Base-by-base conservation (phyloP, 2,797 vertebrate species). In the Melanotaenia nigrans region DNA sequence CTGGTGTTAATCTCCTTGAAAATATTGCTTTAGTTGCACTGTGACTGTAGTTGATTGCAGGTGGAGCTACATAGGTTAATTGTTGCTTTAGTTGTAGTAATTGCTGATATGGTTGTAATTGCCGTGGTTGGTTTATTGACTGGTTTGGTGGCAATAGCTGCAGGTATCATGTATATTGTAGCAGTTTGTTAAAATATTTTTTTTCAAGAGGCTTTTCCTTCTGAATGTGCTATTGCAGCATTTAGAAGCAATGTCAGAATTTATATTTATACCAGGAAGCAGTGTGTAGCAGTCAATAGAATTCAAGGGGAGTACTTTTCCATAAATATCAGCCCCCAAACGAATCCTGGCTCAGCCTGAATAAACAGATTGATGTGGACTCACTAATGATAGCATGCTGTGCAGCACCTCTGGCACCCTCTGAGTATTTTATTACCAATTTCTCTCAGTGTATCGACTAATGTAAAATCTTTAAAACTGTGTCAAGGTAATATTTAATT, bases 271-370 rank as follows among this genome's bases (percentile, higher is more conserved):
- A 62, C 16, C 67, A 65, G n/a, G 16, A 78, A 67, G 54, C 65
- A 58, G 45, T 12, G 45, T 12, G 65, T 56, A 25, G 56, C 32
- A 73, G 87, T 87, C 81, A 81, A 79, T 84, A 30, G 12, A 75
- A 61, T 75, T 71, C 71, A 75, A 66, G 51, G 60, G 62, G 70
- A 77, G 68, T 69, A 65, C 51, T 78, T 77, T 71, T 58, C 67
- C 68, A 65, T 76, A 79, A 87, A 86, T 74, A 68, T 55, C 80
- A 83, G 71, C 67, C 63, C 76, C 71, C 69, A 47, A 36, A 75
- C 61, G 75, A 82, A 73, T 63, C 32, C 38, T 63, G 68, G 65
- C 49, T 51, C n/a, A 35, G 69, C 30, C 42, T 78, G 59, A 25
- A 77, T 71, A 65, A 81, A 45, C 62, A 84, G 81, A 84, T 71